Conservation (phyloP, 2,113 vertebrate species). For the Axis porcinus region DNA sequence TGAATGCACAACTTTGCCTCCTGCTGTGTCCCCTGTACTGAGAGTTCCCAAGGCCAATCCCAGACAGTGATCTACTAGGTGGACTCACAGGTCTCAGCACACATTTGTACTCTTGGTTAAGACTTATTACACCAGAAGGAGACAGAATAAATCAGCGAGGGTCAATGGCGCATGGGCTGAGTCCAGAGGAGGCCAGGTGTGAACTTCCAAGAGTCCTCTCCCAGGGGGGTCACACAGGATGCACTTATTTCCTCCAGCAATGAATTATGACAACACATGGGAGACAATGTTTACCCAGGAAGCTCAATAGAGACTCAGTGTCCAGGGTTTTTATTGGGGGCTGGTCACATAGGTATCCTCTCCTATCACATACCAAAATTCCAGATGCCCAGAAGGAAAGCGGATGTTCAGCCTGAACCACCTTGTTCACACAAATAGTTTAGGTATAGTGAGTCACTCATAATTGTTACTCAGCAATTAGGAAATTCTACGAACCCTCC, state of each 20-base stretch:
- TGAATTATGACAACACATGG: no score
- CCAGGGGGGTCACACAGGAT: fast-evolving
- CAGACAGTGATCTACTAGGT: not conserved
- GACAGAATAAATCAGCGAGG: not conserved
- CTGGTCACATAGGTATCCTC: not conserved
- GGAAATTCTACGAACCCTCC: not conserved
- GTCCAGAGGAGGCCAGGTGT: not conserved
- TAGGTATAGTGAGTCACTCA: not conserved
- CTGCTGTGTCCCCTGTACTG: no score
- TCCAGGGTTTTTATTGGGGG: not conserved
- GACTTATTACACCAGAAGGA: not conserved
- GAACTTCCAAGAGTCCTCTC: not conserved
- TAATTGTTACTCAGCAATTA: not conserved
- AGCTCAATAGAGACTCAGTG: not conserved
- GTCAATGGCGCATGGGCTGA: fast-evolving
- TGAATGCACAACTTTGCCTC: not conserved
- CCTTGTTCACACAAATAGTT: not conserved
- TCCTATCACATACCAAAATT: not conserved
- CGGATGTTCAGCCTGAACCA: not conserved
- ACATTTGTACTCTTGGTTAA: fast-evolving
- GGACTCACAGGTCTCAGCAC: not conserved
- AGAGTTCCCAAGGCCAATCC: not conserved
- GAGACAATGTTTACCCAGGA: not conserved
- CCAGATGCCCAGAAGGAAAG: not conserved
- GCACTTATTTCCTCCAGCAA: not conserved